Conservation (phyloP, 2,797 vertebrate genomes). For the Brachymystax lenok region DNA sequence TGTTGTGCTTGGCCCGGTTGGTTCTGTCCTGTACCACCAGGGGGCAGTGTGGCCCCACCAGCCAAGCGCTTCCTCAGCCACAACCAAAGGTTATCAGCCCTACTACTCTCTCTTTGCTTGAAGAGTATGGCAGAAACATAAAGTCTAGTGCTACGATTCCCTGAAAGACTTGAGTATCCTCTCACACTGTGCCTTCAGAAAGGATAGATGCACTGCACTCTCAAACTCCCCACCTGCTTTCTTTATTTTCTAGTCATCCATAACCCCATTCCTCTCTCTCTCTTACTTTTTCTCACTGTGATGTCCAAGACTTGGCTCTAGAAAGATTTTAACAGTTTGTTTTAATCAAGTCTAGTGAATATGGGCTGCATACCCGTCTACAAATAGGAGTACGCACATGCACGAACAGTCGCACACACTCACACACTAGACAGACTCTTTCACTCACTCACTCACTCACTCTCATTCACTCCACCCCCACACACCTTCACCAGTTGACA, state of each 20-base stretch:
- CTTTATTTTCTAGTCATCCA: too few relatives aligned
- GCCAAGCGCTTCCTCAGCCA: not conserved
- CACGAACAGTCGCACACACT: not conserved
- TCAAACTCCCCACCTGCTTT: too few relatives aligned
- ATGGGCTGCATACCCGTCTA: too few relatives aligned
- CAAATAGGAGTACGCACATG: too few relatives aligned
- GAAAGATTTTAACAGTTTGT: not conserved
- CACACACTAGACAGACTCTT: slow-evolving; percentile 6
- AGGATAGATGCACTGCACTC: too few relatives aligned
- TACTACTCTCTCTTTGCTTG: not conserved
- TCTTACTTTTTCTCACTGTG: not conserved
- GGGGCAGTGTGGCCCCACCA: slow-evolving; percentile 64
- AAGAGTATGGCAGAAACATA: not conserved
- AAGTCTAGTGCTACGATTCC: not conserved
- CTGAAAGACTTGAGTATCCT: too few relatives aligned
- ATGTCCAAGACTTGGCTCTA: not conserved
- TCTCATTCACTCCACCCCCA: not conserved
- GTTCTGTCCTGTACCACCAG: slow-evolving; percentile 44
- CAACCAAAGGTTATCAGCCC: slow-evolving; percentile 22
- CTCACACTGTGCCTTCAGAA: too few relatives aligned
- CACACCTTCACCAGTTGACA: slow-evolving; percentile 8
- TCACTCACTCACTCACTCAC: not conserved
- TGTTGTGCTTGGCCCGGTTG: not conserved
- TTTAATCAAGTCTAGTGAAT: too few relatives aligned
- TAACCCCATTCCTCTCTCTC: not conserved